Evolutionary conservation across 2,113 vertebrate species (phyloP), one percentile per base, ranked within the genome.

Genomic region (Kryptolebias marmoratus): DNA sequence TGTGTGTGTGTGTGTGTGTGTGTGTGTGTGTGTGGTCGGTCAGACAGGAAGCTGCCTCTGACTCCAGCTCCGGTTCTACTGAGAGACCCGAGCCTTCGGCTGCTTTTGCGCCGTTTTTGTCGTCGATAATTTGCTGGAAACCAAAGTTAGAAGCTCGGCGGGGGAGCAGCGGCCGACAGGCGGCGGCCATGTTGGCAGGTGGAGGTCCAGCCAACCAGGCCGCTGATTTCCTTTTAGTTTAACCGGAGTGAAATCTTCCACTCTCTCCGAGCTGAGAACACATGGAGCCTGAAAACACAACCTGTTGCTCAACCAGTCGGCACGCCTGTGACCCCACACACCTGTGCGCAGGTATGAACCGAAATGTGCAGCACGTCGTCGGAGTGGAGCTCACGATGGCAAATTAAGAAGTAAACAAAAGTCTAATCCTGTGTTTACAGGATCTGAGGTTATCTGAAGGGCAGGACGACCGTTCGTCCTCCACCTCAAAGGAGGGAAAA

Each of bases 31-130:
- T 22, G 22, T 22, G 22, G 22, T 22, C 22, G 22, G 22, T 57
- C 75, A 70, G 84, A 84, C 87, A 86, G 89, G 89, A 90, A 91
- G 85, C 60, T 3, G 47, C 69, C 77, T 68, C 50, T 68, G 73
- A 60, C 59, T 32, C 22, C 62, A 36, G 57, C 31, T 27, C 71
- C 71, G 64, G 77, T 57, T 73, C 71, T 61, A 61, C 39, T 79
- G 63, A 76, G 48, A n/a, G 44, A 14, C 72, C 9, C 4, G 32
- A 60, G 55, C 31, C 53, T 57, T 1, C 9, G 15, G 6, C 32
- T 47, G 22, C 6, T 68, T 48, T 77, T 64, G 58, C 78, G 78
- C 66, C 75, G 78, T 66, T 3, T 31, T 42, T 2, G 28, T n/a
- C 60, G 62, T 50, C 74, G 59, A 48, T 70, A 72, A 68, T 63